Evolutionary conservation across 2,113 vertebrate species (phyloP).

Genomic region (Cinclus mexicanus): DNA sequence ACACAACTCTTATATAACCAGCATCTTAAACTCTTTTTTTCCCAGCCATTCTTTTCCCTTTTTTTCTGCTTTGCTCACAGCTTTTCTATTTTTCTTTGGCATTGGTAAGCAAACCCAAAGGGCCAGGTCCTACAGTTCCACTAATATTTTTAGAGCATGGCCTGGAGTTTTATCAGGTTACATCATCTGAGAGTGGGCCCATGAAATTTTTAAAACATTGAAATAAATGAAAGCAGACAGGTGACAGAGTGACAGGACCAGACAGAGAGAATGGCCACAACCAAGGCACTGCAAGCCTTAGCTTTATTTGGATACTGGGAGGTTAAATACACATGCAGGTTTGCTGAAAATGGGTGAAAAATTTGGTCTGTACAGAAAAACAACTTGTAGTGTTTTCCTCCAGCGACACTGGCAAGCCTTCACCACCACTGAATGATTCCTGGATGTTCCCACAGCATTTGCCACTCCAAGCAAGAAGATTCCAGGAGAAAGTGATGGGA

Average conservation of each 20-base stretch:
- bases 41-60: not conserved
- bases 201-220: not conserved
- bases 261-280: not conserved
- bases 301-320: not conserved
- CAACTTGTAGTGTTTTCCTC: not conserved
- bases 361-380: not conserved
- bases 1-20: not conserved
- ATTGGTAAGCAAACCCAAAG: not conserved
- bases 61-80: not conserved
- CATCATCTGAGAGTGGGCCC: not conserved
- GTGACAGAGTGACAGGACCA: not conserved
- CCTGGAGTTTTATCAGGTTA: slow-evolving; percentile 13
- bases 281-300: not conserved
- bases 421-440: rapidly evolving
- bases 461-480: not conserved
- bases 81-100: not conserved
- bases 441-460: not conserved
- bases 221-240: slow-evolving; percentile 46
- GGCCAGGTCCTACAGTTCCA: not conserved
- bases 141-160: slow-evolving; percentile 24
- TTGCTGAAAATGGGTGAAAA: not conserved
- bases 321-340: not conserved
- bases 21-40: not conserved
- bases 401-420: not conserved
- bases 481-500: not conserved